phyloP scores from a whole-genome alignment of 2,797 vertebrate species.

The Xyrichtys novacula region DNA sequence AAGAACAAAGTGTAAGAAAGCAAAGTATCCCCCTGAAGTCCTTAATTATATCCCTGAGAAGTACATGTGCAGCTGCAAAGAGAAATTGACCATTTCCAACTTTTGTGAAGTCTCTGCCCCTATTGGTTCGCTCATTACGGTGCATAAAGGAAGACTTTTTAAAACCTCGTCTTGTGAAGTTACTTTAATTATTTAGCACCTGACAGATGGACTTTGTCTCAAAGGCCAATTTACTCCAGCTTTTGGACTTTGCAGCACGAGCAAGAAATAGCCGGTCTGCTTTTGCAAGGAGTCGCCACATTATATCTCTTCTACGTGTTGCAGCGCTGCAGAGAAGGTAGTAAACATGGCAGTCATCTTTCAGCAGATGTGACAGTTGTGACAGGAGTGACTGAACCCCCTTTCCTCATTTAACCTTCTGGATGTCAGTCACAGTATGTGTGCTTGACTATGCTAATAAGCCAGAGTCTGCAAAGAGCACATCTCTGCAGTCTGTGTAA shows the following conservation, averaged over 20 bases:
- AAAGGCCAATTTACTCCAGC: conserved; percentile 63
- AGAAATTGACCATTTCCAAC: conserved; percentile 6
- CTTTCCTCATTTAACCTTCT: conserved; percentile 52
- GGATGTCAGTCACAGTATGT: conserved; percentile 36
- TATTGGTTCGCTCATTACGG: conserved; percentile 63
- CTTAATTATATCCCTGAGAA: conserved; percentile 12
- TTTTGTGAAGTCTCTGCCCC: conserved; percentile 22
- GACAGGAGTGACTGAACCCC: conserved; percentile 35
- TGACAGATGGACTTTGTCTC: conserved; percentile 61
- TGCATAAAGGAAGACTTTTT: conserved; percentile 55
- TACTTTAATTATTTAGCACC: conserved; percentile 66
- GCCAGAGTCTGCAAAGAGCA: conserved; percentile 18
- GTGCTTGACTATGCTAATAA: conserved; percentile 49
- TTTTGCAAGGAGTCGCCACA: background rate
- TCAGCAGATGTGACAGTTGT: conserved; percentile 34
- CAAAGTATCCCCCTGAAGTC: background rate
- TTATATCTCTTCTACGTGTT: conserved; percentile 18
- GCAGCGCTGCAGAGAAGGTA: background rate
- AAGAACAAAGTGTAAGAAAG: conserved; percentile 3
- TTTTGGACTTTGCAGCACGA: conserved; percentile 32
- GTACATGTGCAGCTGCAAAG: conserved; percentile 11
- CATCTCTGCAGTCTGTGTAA: conserved; percentile 10
- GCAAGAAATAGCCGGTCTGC: conserved; percentile 14
- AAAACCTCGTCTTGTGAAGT: conserved; percentile 51
- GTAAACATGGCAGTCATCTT: conserved; percentile 36